phyloP scores from a whole-genome alignment of 2,797 vertebrate genomes.

The Manis javanica region DNA sequence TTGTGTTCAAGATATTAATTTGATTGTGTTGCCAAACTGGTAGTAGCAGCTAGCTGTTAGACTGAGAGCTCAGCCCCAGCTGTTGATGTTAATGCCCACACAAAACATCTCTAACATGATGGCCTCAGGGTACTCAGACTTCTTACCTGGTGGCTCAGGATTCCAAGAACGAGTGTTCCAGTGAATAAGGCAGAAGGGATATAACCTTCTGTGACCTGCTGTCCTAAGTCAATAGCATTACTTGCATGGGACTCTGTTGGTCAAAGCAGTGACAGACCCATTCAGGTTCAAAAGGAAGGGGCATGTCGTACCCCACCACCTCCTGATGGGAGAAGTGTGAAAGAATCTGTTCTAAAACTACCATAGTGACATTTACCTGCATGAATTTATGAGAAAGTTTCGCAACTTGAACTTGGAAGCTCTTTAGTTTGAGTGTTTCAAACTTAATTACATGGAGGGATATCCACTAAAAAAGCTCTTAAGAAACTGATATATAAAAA shows the following conservation, averaged over 20 bases:
- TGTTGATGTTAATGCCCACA: not conserved
- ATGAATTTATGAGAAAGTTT: slow-evolving; percentile 36
- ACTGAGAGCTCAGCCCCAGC: not conserved
- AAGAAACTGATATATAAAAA: slow-evolving; percentile 39
- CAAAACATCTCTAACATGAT: not conserved
- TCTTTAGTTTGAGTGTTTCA: not conserved
- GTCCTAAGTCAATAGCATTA: not conserved
- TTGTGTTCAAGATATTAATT: slow-evolving; percentile 32
- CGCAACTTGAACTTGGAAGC: slow-evolving; percentile 51
- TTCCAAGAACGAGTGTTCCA: not conserved
- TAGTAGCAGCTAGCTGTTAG: not conserved
- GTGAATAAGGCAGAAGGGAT: not conserved
- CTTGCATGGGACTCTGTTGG: not conserved
- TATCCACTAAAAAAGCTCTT: slow-evolving; percentile 31
- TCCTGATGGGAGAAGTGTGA: not conserved
- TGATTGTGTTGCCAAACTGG: slow-evolving; percentile 19
- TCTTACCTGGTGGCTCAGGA: not conserved
- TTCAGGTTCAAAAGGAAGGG: not conserved
- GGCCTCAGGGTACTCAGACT: not conserved
- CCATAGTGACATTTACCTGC: slow-evolving; percentile 15
- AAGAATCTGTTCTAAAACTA: slow-evolving; percentile 56
- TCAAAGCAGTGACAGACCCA: slow-evolving; percentile 13
- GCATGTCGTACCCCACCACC: not conserved
- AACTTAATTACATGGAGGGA: not conserved
- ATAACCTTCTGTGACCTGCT: slow-evolving; percentile 1